These are phyloP conservation scores for Chrysina gloriosa DNA, from an alignment of 2,888 invertebrate species.

Conservation along the genomic window DNA sequence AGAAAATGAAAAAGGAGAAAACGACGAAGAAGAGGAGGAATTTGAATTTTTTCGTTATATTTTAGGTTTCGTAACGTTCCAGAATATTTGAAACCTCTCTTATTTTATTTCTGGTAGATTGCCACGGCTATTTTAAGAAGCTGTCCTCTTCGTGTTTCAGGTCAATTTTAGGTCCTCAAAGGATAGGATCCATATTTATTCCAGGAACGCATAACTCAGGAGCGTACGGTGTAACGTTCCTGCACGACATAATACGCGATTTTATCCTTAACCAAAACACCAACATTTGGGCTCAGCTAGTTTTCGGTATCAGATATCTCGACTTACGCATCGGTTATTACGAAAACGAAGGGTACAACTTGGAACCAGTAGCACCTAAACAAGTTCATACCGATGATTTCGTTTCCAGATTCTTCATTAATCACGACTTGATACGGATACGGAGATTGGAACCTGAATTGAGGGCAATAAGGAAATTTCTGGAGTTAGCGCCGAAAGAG, in stretches of 20 bases:
- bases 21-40: too few species aligned
- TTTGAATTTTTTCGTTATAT: too few species aligned
- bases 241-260: too few species aligned
- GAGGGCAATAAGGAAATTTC: constrained; percentile 76
- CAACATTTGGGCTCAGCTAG: constrained; percentile 85
- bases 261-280: constrained; percentile 78
- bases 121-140: too few species aligned
- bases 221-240: constrained; percentile 67
- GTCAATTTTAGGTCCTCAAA: constrained; percentile 69
- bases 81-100: too few species aligned
- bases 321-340: constrained; percentile 84
- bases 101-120: too few species aligned
- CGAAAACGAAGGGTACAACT: constrained; percentile 51
- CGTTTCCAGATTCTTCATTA: constrained; percentile 77
- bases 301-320: constrained; percentile 84
- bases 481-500: constrained; percentile 75
- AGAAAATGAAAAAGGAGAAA: too few species aligned
- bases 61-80: too few species aligned
- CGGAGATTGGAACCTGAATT: constrained; percentile 75
- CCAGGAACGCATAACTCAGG: constrained; percentile 81
- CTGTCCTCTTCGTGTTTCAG: constrained; percentile 64
- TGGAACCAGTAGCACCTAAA: neutral
- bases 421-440: constrained; percentile 78
- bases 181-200: constrained; percentile 71
- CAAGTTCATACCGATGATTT: neutral